Conservation (phyloP, 2,113 vertebrate species). For the Brachyhypopomus occidentalis region DNA sequence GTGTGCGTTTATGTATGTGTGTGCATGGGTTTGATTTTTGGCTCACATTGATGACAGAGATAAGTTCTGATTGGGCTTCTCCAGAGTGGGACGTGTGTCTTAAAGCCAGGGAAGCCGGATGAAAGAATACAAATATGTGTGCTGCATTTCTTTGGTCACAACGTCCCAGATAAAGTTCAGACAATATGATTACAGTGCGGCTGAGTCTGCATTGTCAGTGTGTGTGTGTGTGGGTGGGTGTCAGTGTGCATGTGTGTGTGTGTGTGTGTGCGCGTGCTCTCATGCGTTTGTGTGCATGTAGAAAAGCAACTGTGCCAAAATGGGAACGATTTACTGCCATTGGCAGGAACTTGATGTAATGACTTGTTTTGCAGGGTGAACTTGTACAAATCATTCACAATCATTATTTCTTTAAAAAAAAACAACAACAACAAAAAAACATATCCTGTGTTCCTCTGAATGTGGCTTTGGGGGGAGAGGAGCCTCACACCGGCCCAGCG, state of each 20-base stretch:
- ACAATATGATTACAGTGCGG: conserved; percentile 23
- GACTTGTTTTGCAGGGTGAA: conserved; percentile 24
- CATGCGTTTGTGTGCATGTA: neutral
- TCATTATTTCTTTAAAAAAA: conserved; percentile 9
- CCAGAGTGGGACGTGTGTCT: conserved; percentile 7
- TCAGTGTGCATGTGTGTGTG: no score
- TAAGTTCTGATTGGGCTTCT: conserved; percentile 38
- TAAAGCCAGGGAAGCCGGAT: conserved; percentile 14
- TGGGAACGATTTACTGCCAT: conserved; percentile 17
- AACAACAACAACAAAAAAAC: neutral
- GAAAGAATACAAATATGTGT: conserved; percentile 25
- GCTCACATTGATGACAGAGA: conserved; percentile 38
- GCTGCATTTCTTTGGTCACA: conserved; percentile 34
- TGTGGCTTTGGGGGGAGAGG: neutral
- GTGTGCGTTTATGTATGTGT: no score
- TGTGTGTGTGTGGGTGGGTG: no score
- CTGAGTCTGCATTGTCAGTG: neutral
- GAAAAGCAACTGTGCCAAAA: conserved; percentile 18
- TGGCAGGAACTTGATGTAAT: conserved; percentile 46
- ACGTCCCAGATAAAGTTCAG: conserved; percentile 22
- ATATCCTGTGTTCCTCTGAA: conserved; percentile 14
- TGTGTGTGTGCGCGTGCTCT: neutral
- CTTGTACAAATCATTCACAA: neutral
- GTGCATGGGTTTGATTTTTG: conserved; percentile 31
- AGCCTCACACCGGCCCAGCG: neutral